A percentile compares a stretch with the other conserved stretches of the same genome.
Evolutionary conservation across 2,888 invertebrate species (phyloP).

Genomic region (Drosophila recens): DNA sequence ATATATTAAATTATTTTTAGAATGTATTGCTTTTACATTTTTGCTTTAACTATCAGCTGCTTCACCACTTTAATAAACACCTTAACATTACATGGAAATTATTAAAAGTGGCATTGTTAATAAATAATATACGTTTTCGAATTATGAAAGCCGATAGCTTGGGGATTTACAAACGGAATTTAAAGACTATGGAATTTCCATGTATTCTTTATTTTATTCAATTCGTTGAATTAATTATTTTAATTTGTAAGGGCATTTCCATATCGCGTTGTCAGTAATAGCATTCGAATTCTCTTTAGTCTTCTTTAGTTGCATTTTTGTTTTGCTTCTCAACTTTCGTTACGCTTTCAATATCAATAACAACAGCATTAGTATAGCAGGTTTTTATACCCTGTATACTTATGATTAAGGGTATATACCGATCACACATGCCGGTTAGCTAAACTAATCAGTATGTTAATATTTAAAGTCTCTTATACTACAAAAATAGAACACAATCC

Average conservation of each 20-base stretch:
- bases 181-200: neutral
- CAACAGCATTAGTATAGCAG: conserved; percentile 49
- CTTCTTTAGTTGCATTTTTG: conserved; percentile 24
- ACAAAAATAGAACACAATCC: neutral
- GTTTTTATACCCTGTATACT: conserved; percentile 36
- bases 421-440: neutral
- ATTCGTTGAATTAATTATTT: neutral
- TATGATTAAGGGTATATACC: neutral
- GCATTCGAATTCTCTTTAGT: conserved; percentile 3
- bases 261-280: neutral
- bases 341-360: conserved; percentile 33
- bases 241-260: conserved; percentile 17
- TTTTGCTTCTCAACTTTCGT: conserved; percentile 39
- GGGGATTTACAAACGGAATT: conserved; percentile 1
- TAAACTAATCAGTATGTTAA: neutral
- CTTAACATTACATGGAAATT: conserved; percentile 1
- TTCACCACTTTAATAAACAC: conserved; percentile 7
- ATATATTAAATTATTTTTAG: conserved; percentile 6
- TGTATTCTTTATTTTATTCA: neutral
- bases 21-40: neutral
- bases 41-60: neutral
- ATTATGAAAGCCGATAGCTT: neutral
- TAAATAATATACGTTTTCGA: neutral
- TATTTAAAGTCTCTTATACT: neutral
- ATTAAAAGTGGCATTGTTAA: neutral